A percentile compares a stretch with the other conserved stretches of the same genome.
Evolutionary conservation across 2,113 vertebrate genomes (phyloP).

Genomic region (Gasterosteus aculeatus): DNA sequence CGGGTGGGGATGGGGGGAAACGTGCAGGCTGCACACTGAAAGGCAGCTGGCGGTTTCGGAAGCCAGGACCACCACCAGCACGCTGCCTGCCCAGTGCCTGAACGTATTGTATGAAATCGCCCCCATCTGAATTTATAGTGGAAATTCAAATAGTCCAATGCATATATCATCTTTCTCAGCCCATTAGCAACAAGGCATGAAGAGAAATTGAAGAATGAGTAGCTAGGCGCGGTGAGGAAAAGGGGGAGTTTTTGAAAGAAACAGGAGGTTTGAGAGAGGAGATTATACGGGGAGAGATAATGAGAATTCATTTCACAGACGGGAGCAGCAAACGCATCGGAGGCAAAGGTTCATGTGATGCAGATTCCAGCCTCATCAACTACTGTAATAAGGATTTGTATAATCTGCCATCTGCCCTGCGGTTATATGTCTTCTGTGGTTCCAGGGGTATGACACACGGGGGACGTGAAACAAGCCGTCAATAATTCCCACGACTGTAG

Average conservation of each 20-base stretch:
- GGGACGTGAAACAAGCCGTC: constrained; percentile 31
- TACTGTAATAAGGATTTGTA: constrained; percentile 65
- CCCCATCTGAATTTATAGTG: neutral
- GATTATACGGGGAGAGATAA: constrained; percentile 40
- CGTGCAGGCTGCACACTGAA: no score
- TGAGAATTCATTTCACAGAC: constrained; percentile 46
- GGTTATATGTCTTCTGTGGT: constrained; percentile 51
- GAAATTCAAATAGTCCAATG: constrained; percentile 3
- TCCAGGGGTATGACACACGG: constrained; percentile 41
- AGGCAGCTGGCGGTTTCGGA: no score
- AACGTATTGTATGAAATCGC: neutral
- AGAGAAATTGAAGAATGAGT: constrained; percentile 22
- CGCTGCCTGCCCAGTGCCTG: neutral
- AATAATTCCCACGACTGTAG: constrained; percentile 2
- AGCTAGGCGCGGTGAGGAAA: neutral
- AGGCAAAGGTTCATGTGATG: constrained; percentile 53
- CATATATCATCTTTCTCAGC: constrained; percentile 3
- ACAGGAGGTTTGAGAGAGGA: constrained; percentile 16
- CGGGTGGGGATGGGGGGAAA: no score
- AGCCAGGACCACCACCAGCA: no score
- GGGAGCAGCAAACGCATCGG: constrained; percentile 27
- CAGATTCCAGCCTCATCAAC: constrained; percentile 58
- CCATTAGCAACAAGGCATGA: neutral
- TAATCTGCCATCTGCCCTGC: constrained; percentile 70
- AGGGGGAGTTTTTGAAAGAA: no score